Evolutionary conservation across 2,797 vertebrate genomes (phyloP), one percentile per base, ranked within the genome.

Genomic region (Hephaestus fuliginosus): DNA sequence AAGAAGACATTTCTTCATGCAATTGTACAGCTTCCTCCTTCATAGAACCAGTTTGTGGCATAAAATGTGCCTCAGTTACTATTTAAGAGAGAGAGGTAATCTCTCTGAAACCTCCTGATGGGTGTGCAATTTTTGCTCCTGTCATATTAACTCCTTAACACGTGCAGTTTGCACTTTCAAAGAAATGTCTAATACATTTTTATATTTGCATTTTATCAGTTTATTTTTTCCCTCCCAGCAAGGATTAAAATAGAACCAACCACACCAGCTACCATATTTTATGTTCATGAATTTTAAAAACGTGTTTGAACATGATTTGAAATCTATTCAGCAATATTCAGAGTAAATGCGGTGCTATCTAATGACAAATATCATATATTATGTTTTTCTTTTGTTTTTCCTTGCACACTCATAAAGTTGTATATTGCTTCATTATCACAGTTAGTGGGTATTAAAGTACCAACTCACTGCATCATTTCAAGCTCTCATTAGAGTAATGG

Each of bases 401-500:
- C 49, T 13, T 9, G 51, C 7, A 18, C 52, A 62, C 20, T 15
- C 5, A 11, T 48, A 48, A 11, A 11, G 7, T 39, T 10, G 36
- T 60, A 36, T 36, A 36, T 36, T 36, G 33, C 33, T 36, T 36
- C 43, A 39, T 62, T 55, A 62, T 58, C 36, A 58, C 36, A 68
- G 39, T 73, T 61, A 70, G 41, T 64, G 33, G 52, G 17, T 70
- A 20, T 66, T 73, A 68, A 82, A 78, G 51, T 12, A 56, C 20
- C 48, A 64, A 22, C 46, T 67, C 25, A 12, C 66, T 75, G 67
- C 76, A 75, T 82, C 70, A 64, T 65, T 70, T 53, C 1, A 11
- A 46, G 70, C 62, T 52, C 41, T 82, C 73, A 76, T 72, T 78
- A 80, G 49, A 76, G 28, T 39, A 43, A 71, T 70, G 61, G 36